phyloP scores from a whole-genome alignment of 2,113 vertebrate species.

The Pollimyrus isidori region DNA sequence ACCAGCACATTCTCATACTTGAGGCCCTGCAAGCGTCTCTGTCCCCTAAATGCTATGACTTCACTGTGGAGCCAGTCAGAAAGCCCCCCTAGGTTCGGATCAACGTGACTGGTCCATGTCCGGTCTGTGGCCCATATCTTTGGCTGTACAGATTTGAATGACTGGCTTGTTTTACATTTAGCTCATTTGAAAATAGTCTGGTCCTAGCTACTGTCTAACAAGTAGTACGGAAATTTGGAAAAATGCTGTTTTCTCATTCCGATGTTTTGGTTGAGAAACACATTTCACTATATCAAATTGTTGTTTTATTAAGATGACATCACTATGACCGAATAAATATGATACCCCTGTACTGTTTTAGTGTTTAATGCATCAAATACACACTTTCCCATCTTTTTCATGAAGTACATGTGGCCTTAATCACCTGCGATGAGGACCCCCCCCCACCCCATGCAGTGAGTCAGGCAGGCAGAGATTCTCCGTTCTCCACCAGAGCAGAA shows the following conservation, averaged over 20 bases:
- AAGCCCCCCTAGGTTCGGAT: background rate
- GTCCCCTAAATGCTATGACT: background rate
- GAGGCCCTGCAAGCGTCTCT: background rate
- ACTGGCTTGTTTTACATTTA: background rate
- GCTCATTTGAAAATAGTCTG: background rate
- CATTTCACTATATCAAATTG: background rate
- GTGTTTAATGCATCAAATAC: background rate
- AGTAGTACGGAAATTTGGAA: background rate
- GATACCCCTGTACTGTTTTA: background rate
- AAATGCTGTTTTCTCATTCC: background rate
- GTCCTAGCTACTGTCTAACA: background rate
- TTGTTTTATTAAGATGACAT: background rate
- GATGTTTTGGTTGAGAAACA: background rate
- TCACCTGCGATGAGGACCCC: background rate
- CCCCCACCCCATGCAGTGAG: background rate
- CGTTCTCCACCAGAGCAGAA: background rate
- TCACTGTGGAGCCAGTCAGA: background rate
- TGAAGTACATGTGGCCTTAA: background rate
- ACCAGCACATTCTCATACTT: background rate
- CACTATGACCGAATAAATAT: background rate
- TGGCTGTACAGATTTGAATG: background rate
- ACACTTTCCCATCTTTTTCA: background rate
- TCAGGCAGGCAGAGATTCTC: background rate
- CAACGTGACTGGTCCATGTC: background rate
- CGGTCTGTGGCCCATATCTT: background rate